Evolutionary conservation across 2,888 invertebrate species (phyloP).

Genomic region (Cephonodes hylas): DNA sequence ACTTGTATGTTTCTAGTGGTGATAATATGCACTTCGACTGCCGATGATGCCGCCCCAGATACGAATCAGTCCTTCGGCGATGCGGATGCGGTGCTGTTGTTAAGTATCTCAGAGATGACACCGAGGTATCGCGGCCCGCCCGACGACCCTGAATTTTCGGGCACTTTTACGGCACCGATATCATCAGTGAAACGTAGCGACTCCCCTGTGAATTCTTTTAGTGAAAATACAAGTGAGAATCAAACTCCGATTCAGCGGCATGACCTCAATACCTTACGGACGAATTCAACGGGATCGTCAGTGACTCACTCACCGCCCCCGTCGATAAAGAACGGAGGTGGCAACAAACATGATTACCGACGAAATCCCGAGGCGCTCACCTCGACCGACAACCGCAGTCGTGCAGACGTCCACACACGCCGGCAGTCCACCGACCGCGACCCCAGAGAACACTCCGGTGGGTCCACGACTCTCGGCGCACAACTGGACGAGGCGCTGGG

Average conservation of each 20-base stretch:
- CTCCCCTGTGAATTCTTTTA: neutral
- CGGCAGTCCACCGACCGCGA: neutral
- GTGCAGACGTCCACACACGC: neutral
- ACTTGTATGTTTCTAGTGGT: constrained; percentile 35
- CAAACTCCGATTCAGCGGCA: neutral
- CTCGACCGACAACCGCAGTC: neutral
- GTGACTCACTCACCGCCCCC: neutral
- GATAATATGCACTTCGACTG: constrained; percentile 37
- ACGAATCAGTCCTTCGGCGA: neutral
- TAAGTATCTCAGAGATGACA: neutral
- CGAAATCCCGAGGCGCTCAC: neutral
- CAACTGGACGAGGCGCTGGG: neutral
- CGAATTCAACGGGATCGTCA: neutral
- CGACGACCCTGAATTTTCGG: neutral
- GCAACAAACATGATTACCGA: neutral
- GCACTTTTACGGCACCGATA: neutral
- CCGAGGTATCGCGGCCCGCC: neutral
- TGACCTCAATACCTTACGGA: neutral
- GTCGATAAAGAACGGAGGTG: neutral
- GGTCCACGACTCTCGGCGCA: neutral
- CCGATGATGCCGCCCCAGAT: neutral
- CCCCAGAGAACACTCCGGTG: too few species aligned
- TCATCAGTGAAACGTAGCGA: neutral
- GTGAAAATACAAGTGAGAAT: neutral
- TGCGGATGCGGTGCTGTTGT: neutral